Base-by-base conservation (phyloP, 2,888 invertebrate genomes). In the Lymantria dispar region DNA sequence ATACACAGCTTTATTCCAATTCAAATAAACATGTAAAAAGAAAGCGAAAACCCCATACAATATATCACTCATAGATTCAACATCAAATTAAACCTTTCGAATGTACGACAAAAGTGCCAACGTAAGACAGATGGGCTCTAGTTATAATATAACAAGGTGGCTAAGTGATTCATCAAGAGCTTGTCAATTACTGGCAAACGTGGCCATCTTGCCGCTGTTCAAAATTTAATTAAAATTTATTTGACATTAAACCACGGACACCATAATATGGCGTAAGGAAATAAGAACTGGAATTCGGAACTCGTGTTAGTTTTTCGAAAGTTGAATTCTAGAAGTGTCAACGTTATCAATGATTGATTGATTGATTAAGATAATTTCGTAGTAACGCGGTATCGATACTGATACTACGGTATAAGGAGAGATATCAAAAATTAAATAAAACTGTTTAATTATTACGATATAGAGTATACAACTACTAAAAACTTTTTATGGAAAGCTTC, bases 141-240 rank as follows among this genome's bases (percentile, higher is more conserved):
- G 74, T 78, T 75, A 70, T 78, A 77, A 78, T 80, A 80, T 88
- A 90, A 90, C 90, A 87, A 91, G 88, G 81, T 74, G 78, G 78
- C 69, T 69, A 62, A 76, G 72, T 86, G 83, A 90, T 91, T 91
- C 86, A 91, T 91, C 90, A 90, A 82, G 75, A 67, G 65, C 72
- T 80, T 88, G 90, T 91, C 90, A 90, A 91, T 91, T 90, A 87
- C 72, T 74, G 80, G 83, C 80, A 63, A 75, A 74, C 74, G 65
- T 70, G 74, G 73, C 72, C 82, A 80, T 81, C 78, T 68, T 61
- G 74, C 64, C 74, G 76, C 74, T 79, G 81, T 80, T 77, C 73
- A 67, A 49, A 49, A 70, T 85, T 86, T 89, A 89, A 89, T 90
- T 90, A 88, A 78, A 90, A 90, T 90, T 89, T 89, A 90, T 90